phyloP scores from a whole-genome alignment of 2,797 vertebrate genomes.

The Novumbra hubbsi region DNA sequence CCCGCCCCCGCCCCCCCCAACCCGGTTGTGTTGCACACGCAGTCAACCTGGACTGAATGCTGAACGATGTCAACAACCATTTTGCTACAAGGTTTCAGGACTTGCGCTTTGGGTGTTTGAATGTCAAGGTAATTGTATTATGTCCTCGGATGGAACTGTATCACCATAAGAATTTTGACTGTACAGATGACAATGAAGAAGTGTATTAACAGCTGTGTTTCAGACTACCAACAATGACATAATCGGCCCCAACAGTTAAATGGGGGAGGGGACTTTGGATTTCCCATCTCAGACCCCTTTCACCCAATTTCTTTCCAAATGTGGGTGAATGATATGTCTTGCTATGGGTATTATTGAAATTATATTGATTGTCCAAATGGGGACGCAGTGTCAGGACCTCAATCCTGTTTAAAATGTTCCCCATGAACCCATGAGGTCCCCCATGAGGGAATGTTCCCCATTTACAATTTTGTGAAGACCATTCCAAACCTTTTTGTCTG shows the following conservation, averaged over 20 bases:
- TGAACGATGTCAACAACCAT: neutral
- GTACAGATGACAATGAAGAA: neutral
- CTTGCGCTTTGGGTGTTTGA: neutral
- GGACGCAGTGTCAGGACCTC: too few relatives aligned
- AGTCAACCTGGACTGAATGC: slow-evolving; percentile 3
- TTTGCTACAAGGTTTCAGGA: neutral
- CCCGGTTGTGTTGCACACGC: slow-evolving; percentile 2
- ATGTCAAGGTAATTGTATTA: neutral
- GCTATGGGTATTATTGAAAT: too few relatives aligned
- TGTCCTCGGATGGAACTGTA: neutral
- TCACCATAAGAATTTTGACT: neutral
- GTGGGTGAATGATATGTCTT: too few relatives aligned
- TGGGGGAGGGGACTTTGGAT: too few relatives aligned
- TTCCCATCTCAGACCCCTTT: too few relatives aligned
- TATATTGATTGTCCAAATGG: too few relatives aligned
- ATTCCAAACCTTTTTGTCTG: too few relatives aligned
- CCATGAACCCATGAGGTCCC: too few relatives aligned
- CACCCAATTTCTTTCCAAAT: too few relatives aligned
- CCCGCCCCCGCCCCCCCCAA: neutral
- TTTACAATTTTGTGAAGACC: too few relatives aligned
- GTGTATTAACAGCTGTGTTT: neutral
- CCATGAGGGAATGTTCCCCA: too few relatives aligned
- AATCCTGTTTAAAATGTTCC: too few relatives aligned
- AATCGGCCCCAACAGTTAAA: neutral
- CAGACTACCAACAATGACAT: neutral